Conservation (phyloP, 2,888 invertebrate genomes). For the Ectobius pallidus region DNA sequence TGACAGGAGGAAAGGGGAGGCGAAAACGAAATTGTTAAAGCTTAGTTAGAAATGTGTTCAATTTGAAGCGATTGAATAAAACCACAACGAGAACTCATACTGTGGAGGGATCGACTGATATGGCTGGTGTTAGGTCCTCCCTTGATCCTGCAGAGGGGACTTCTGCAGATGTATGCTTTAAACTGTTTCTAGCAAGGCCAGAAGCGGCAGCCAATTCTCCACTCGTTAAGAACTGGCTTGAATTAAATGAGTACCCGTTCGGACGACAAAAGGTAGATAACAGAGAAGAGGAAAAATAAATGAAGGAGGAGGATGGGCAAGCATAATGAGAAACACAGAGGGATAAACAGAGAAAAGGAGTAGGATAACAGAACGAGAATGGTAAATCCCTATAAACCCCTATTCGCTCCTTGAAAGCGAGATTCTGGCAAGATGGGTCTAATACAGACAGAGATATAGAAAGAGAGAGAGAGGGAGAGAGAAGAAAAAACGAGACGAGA, state of each 20-base stretch:
- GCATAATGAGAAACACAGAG: constrained; percentile 27
- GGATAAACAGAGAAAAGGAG: constrained; percentile 16
- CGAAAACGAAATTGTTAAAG: not conserved
- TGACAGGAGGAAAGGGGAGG: not conserved
- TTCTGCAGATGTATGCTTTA: not conserved
- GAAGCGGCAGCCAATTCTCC: constrained; percentile 1
- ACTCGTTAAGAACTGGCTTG: constrained; percentile 22
- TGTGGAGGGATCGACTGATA: not conserved
- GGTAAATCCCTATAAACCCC: constrained; percentile 6
- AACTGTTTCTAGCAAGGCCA: not conserved
- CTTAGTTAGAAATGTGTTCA: not conserved
- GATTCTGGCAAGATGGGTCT: constrained; percentile 6
- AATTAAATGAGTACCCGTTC: constrained; percentile 25
- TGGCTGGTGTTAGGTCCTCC: not conserved
- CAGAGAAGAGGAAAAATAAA: not conserved
- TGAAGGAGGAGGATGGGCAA: not conserved
- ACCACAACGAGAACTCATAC: not conserved
- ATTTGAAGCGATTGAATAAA: not conserved
- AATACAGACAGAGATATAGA: not conserved
- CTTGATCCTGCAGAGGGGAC: not conserved
- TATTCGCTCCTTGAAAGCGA: constrained; percentile 7
- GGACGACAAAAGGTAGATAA: constrained; percentile 28
- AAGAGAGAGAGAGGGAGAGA: not conserved
- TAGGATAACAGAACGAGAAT: not conserved
- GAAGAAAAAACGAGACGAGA: constrained; percentile 22